Percentiles rank a stretch among this genome's conserved stretches.
phyloP scores from a whole-genome alignment of 1,140 invertebrate genomes.

The Cylas formicarius region DNA sequence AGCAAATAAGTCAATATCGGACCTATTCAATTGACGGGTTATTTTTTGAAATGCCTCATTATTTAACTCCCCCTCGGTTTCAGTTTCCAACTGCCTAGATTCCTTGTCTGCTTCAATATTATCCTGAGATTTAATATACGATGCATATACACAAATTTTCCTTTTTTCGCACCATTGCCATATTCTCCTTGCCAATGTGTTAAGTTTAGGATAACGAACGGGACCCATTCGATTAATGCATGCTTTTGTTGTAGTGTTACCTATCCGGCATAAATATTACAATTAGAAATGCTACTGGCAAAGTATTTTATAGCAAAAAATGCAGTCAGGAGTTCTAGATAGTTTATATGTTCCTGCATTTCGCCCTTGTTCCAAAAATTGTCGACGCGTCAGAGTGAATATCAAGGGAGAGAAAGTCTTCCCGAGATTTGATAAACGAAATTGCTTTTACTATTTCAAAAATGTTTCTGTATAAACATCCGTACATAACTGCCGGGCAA shows the following conservation, averaged over 20 bases:
- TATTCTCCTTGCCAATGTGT: constrained; percentile 14
- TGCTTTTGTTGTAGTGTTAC: constrained; percentile 42
- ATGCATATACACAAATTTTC: constrained; percentile 25
- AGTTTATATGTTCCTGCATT: too few species aligned
- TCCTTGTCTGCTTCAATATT: constrained; percentile 28
- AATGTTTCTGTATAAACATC: too few species aligned
- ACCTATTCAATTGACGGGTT: constrained; percentile 14
- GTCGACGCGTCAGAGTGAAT: too few species aligned
- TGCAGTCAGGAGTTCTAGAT: too few species aligned
- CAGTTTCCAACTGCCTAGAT: constrained; percentile 20
- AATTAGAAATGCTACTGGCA: constrained; percentile 13
- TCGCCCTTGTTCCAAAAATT: too few species aligned
- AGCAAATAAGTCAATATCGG: constrained; percentile 33
- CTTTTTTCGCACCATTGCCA: constrained; percentile 34
- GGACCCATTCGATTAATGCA: constrained; percentile 33
- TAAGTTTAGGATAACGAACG: constrained; percentile 4
- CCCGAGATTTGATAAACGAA: too few species aligned
- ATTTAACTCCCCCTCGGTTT: constrained; percentile 4
- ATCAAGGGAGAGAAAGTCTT: too few species aligned
- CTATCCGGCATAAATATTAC: constrained; percentile 20
- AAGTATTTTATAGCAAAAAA: constrained; percentile 31
- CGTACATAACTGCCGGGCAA: too few species aligned
- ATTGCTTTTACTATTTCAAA: too few species aligned
- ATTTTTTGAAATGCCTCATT: constrained; percentile 17
- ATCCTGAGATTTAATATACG: constrained; percentile 24